Conservation (phyloP, 2,113 vertebrate genomes). For the Gopherus flavomarginatus region DNA sequence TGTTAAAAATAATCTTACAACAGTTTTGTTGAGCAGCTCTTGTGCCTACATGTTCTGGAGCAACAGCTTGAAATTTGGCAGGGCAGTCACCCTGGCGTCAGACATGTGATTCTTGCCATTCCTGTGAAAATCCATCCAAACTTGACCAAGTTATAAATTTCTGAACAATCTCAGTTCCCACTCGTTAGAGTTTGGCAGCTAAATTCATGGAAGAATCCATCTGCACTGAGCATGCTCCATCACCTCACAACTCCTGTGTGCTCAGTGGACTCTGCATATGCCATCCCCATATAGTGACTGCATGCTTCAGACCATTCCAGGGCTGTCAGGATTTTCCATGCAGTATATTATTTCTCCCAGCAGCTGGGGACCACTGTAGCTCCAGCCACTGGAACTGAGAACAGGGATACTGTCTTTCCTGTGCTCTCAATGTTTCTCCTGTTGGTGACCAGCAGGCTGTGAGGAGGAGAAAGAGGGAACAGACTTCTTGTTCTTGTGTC, state of each 20-base stretch:
- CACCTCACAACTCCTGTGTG: accelerated
- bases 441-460: background rate
- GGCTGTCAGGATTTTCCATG: background rate
- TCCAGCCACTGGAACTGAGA: background rate
- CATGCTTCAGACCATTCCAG: background rate
- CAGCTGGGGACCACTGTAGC: background rate
- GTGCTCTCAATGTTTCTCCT: background rate
- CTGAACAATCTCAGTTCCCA: background rate
- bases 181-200: background rate
- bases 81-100: too few species aligned
- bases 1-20: background rate
- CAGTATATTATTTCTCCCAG: background rate
- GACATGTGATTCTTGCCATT: background rate
- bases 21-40: background rate
- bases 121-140: background rate
- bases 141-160: background rate
- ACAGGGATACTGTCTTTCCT: background rate
- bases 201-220: background rate
- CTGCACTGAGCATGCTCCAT: background rate
- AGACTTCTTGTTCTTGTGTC: background rate
- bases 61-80: background rate
- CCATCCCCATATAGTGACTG: background rate
- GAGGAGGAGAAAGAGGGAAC: background rate
- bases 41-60: background rate
- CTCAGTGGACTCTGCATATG: background rate